Conservation (phyloP, 2,888 invertebrate species). For the Formica aserva region DNA sequence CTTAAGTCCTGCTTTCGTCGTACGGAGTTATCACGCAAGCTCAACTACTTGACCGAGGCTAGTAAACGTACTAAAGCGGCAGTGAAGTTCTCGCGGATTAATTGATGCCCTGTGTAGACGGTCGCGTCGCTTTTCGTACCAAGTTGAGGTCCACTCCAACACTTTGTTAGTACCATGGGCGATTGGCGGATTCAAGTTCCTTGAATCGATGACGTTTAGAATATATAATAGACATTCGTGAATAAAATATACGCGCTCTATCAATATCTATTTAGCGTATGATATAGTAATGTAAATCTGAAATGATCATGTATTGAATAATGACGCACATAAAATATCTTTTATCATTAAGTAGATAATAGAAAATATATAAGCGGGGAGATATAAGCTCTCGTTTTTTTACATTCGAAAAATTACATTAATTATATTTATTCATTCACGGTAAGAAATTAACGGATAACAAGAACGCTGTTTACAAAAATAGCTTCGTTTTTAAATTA, state of each 20-base stretch:
- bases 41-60: constrained; percentile 64
- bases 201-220: constrained; percentile 22
- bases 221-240: neutral
- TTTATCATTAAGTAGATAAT: neutral
- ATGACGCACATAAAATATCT: neutral
- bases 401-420: neutral
- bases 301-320: neutral
- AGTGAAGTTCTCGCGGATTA: constrained; percentile 63
- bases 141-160: constrained; percentile 37
- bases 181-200: constrained; percentile 15
- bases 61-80: constrained; percentile 61
- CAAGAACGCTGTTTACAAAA: constrained; percentile 15
- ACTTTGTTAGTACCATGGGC: constrained; percentile 3
- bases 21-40: constrained; percentile 70
- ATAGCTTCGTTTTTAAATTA: constrained; percentile 42
- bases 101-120: constrained; percentile 50
- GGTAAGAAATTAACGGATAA: constrained; percentile 31
- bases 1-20: constrained; percentile 69
- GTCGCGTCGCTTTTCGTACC: constrained; percentile 48
- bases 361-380: neutral
- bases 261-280: neutral
- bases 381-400: neutral
- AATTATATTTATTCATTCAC: neutral
- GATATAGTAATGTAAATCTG: neutral
- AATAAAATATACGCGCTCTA: constrained; percentile 1